Evolutionary conservation across 2,113 vertebrate genomes (phyloP), one percentile per base, ranked within the genome.

Genomic region (Leptosomus discolor): DNA sequence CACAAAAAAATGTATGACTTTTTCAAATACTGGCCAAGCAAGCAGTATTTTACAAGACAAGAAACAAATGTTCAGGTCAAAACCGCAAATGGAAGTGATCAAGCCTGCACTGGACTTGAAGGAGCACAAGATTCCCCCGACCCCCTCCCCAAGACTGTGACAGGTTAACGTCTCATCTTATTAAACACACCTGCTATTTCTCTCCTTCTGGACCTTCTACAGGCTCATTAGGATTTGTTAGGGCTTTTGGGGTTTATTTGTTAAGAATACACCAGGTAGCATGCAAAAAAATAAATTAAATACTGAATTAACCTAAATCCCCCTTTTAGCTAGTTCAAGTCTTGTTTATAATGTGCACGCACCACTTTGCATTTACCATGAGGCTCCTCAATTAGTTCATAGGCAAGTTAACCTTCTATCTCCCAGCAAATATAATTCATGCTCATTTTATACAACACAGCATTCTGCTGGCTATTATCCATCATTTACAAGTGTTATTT

Each of bases 401-500:
- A 96, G 96, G 76, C 86, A 97, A 98, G 98, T 98, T 98, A 98
- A 98, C 98, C 98, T 98, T 97, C 97, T 98, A 96, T 95, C 96
- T 97, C 88, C 97, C 98, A 98, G 96, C 88, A 98, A 98, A 97
- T 96, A 97, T 98, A 98, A 98, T 96, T 98, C 98, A 98, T 93
- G 93, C 92, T 96, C 94, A 63, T 98, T 98, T 98, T 96, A 98
- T 97, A 97, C 96, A 94, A 96, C 74, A 36, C 90, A 85, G 97
- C 97, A 97, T 97, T 97, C 97, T 98, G 97, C 92, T 97, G 92
- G 92, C 97, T 98, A 98, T 98, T 98, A 98, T 98, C 98, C 97
- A 98, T 98, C 98, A 98, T 98, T 98, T 98, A 98, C 96, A 97
- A 98, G 97, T 98, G 97, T 97, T 98, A 98, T 98, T 98, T 98